Conservation (phyloP, 35 echinoderm and acorn worm genomes). For the Apostichopus parvimensis region DNA sequence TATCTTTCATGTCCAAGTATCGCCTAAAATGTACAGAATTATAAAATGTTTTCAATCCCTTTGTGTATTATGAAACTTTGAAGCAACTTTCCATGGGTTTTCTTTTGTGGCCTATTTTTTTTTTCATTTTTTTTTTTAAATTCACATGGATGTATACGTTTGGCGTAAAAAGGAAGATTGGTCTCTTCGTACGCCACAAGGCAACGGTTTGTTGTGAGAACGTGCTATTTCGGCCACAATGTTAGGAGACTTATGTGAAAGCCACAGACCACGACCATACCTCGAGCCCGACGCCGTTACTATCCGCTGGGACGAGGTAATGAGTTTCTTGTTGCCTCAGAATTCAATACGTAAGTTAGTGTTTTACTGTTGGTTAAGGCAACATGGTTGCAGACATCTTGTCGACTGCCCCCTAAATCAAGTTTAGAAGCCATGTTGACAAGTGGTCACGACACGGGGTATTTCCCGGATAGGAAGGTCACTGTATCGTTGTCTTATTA, state of each 20-base stretch:
- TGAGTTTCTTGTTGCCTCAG: too few relatives aligned
- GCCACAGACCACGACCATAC: background rate
- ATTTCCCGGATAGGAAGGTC: constrained; percentile 1
- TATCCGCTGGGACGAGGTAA: background rate
- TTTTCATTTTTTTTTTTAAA: background rate
- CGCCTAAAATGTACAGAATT: too few relatives aligned
- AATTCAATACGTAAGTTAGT: background rate
- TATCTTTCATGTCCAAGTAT: too few relatives aligned
- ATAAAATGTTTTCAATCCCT: too few relatives aligned
- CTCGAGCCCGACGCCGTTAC: background rate
- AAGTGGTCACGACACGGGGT: background rate
- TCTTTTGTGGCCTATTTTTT: background rate
- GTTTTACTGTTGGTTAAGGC: constrained; percentile 7
- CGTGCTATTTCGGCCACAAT: constrained; percentile 14
- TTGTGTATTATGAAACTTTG: too few relatives aligned
- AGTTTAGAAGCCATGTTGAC: background rate
- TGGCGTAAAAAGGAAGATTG: background rate
- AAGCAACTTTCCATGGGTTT: background rate
- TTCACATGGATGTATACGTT: background rate
- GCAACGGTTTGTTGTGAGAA: constrained; percentile 25
- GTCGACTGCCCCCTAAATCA: background rate
- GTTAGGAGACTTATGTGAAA: background rate
- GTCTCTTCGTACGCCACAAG: constrained; percentile 6
- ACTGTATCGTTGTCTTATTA: too few relatives aligned
- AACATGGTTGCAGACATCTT: constrained; percentile 22